Conservation (phyloP, 2,888 invertebrate genomes). For the Trachelus troglodyta region DNA sequence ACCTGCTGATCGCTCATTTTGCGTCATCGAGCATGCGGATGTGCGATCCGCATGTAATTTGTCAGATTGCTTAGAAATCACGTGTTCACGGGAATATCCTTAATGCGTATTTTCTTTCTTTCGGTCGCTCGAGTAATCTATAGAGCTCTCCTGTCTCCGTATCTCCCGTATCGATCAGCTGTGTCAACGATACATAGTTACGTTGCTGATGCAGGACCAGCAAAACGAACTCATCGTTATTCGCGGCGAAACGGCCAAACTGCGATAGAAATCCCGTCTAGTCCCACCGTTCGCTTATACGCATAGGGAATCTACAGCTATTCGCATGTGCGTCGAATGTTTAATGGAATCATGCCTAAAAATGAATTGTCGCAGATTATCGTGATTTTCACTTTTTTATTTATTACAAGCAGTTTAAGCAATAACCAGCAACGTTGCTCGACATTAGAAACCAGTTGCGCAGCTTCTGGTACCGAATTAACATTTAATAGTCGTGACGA, state of each 20-base stretch:
- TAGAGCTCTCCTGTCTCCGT: neutral
- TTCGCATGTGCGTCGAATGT: no score
- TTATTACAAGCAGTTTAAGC: neutral
- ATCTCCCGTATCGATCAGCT: neutral
- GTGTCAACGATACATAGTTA: neutral
- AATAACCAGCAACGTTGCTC: neutral
- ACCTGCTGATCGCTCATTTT: conserved; percentile 6
- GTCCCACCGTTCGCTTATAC: no score
- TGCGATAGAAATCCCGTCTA: no score
- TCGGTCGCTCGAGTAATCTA: neutral
- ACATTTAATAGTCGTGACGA: neutral
- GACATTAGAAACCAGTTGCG: neutral
- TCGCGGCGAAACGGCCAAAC: no score
- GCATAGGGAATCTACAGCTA: no score
- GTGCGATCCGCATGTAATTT: neutral
- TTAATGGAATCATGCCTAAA: neutral
- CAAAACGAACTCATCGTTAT: neutral
- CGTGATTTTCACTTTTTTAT: no score
- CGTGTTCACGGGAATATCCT: neutral
- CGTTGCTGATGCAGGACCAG: neutral
- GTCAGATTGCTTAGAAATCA: neutral
- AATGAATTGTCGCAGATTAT: neutral
- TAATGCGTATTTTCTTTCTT: neutral
- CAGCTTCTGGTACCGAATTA: neutral
- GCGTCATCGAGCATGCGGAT: neutral